Base-by-base conservation (phyloP, 2,888 invertebrate genomes). In the Acanthosepion pharaonis region DNA sequence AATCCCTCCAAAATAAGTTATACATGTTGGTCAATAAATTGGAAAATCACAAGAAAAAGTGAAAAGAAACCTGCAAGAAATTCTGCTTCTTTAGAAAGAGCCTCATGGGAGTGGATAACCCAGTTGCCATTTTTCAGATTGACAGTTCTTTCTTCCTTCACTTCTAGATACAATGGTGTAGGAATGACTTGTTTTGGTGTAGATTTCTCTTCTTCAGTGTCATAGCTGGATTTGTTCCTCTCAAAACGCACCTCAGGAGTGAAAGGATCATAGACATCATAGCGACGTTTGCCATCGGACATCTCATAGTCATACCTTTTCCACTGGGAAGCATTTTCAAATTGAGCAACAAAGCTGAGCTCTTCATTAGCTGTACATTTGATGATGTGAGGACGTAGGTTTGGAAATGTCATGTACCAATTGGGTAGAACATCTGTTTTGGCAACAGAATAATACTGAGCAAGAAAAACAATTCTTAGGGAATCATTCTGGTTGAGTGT, bases 391-490 rank as follows among this genome's bases (percentile, higher is more conserved):
- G 97, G 96, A 93, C 95, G 94, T 9, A 96, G 94, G 48, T 95
- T 96, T 9, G 96, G 96, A 91, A 95, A 95, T 48, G 95, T 94
- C 8, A 97, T 95, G 94, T 96, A 97, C 97, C 97, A 97, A 93
- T 97, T 97, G 25, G 97, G 97, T 95, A 96, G 95, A 23, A 96
- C 94, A 94, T 97, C 96, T 49, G 96, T 96, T 91, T 96, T 95
- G n/a, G 96, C 96, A 25, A 96, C 96, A 42, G 96, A 96, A 95
- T 96, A 96, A 95, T 96, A 96, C 95, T 97, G 96, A 91, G 96
- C 96, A 94, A 96, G 96, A 94, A 96, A 96, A 15, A 95, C 94
- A 15, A 96, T 96, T 53, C 95, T 95, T 25, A 96, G 2, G 5
- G 95, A 94, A 15, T 96, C 96, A n/a, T 96, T 96, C 92, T 95